Percentiles rank a stretch among this genome's conserved stretches.
Conservation (phyloP, 2,797 vertebrate genomes). For the Australoheros facetus region DNA sequence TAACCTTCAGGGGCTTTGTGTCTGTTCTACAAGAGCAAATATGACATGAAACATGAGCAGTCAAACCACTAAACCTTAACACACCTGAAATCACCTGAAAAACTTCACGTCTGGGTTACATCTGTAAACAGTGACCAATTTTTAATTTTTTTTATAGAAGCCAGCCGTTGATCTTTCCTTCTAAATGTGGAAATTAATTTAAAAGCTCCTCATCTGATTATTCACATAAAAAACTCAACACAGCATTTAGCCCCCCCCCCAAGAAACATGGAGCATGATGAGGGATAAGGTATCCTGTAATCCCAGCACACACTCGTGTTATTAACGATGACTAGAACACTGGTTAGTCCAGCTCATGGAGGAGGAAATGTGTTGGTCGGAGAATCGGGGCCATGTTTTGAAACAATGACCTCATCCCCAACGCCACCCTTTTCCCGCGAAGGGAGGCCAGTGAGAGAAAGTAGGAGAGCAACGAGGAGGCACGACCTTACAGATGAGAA, state of each 20-base stretch:
- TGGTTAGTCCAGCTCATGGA: slow-evolving; percentile 18
- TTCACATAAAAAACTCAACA: neutral
- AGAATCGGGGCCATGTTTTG: slow-evolving; percentile 66
- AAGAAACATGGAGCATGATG: slow-evolving; percentile 33
- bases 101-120: neutral
- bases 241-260: neutral
- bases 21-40: too few species aligned
- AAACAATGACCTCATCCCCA: slow-evolving; percentile 73
- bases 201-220: too few species aligned
- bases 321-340: slow-evolving; percentile 5
- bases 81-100: neutral
- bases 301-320: slow-evolving; percentile 10
- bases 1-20: too few species aligned
- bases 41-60: too few species aligned
- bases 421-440: slow-evolving; percentile 61
- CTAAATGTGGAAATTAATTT: too few species aligned
- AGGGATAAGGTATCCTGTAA: slow-evolving; percentile 6
- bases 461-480: neutral
- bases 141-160: too few species aligned
- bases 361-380: slow-evolving; percentile 64
- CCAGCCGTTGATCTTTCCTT: too few species aligned
- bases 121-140: too few species aligned
- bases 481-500: slow-evolving; percentile 28
- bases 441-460: slow-evolving; percentile 47
- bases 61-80: neutral